These are phyloP conservation scores for Pogonomyrmex californicus DNA, from an alignment of 1,140 invertebrate genomes.

Conservation along the genomic window DNA sequence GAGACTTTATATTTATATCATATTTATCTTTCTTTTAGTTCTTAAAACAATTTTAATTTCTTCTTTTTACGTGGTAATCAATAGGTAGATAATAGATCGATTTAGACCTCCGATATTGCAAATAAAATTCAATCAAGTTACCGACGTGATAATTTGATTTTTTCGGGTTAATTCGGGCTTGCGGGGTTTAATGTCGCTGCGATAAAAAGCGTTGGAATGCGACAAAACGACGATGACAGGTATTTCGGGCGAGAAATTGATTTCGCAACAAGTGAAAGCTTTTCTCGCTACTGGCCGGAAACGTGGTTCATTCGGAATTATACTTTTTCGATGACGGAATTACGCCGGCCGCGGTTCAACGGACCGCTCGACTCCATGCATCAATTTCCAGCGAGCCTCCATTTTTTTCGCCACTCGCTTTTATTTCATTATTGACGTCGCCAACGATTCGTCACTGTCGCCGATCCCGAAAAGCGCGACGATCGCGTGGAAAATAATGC, in stretches of 20 bases:
- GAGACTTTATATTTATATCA: background rate
- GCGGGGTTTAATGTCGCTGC: constrained; percentile 28
- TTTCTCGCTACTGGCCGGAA: constrained; percentile 21
- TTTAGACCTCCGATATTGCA: background rate
- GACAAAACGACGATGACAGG: constrained; percentile 37
- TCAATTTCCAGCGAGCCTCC: constrained; percentile 43
- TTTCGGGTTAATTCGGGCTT: background rate
- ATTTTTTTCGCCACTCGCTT: constrained; percentile 63
- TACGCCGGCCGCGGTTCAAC: constrained; percentile 21
- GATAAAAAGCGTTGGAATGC: constrained; percentile 14
- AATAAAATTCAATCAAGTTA: background rate
- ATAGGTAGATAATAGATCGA: background rate
- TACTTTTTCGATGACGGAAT: constrained; percentile 43
- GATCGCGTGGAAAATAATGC: constrained; percentile 60
- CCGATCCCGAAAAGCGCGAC: constrained; percentile 42
- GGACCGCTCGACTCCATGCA: constrained; percentile 49
- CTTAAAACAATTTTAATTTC: background rate
- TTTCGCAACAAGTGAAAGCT: constrained; percentile 55
- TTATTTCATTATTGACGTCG: constrained; percentile 69
- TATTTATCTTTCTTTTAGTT: background rate
- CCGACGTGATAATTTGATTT: background rate
- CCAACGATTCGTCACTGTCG: constrained; percentile 68
- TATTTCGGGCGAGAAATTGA: constrained; percentile 47
- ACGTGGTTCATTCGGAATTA: constrained; percentile 48
- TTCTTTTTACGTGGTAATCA: background rate